These are phyloP conservation scores for Acanthornis magna DNA, from an alignment of 2,797 vertebrate species.

Conservation along the genomic window DNA sequence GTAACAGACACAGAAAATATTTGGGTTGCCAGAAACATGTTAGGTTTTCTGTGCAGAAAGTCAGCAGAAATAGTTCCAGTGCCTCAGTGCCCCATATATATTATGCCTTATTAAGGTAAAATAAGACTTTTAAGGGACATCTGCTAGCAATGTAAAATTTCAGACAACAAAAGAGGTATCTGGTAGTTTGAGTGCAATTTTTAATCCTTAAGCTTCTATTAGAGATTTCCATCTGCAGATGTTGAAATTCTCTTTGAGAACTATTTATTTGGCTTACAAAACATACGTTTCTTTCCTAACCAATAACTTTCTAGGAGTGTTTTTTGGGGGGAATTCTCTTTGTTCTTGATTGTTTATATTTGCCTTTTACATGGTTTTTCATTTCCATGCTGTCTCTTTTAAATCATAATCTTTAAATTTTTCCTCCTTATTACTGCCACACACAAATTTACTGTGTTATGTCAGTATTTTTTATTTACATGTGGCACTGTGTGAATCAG, in stretches of 20 bases:
- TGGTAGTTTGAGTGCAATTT: background rate
- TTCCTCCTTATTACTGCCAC: background rate
- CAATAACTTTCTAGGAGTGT: background rate
- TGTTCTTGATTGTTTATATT: background rate
- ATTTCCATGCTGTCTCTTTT: background rate
- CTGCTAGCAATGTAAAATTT: background rate
- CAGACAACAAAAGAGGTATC: background rate
- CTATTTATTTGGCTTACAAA: background rate
- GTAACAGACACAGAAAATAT: background rate
- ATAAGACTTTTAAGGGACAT: background rate
- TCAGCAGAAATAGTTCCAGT: background rate
- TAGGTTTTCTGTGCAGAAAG: background rate
- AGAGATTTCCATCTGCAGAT: background rate
- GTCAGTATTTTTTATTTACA: background rate
- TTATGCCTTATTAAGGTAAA: background rate
- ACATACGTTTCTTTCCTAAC: background rate
- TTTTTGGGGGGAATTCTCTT: background rate
- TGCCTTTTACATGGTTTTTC: background rate
- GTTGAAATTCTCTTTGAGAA: background rate
- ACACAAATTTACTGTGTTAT: background rate
- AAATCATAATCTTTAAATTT: background rate
- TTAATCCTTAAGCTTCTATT: background rate
- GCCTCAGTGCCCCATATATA: background rate
- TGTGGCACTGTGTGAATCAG: background rate
- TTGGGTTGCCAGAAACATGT: background rate